Evolutionary conservation across 2,888 invertebrate species (phyloP).

Genomic region (Leptodirus hochenwartii): DNA sequence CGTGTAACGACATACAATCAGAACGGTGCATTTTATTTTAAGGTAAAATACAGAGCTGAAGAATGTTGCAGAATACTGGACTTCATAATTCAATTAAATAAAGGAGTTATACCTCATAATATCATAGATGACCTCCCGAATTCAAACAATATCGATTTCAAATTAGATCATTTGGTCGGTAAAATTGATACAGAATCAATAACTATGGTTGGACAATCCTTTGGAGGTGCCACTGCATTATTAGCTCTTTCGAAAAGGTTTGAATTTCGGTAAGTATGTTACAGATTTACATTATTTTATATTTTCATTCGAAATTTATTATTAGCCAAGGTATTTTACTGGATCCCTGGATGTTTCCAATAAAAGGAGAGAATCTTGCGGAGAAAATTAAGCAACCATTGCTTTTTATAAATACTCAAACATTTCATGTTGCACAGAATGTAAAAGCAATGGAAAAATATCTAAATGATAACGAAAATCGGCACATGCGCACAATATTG

Average conservation of each 20-base stretch:
- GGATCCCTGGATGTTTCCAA: slow-evolving; percentile 43
- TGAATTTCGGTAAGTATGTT: slow-evolving; percentile 30
- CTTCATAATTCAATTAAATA: slow-evolving; percentile 29
- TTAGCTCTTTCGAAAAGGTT: slow-evolving; percentile 32
- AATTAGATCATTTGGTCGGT: slow-evolving; percentile 23
- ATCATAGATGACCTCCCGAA: slow-evolving; percentile 23
- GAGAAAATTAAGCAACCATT: slow-evolving; percentile 30
- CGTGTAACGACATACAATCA: too few relatives aligned
- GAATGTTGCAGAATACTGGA: slow-evolving; percentile 33
- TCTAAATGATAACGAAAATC: slow-evolving; percentile 14
- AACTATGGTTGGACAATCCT: slow-evolving; percentile 42
- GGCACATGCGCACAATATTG: slow-evolving; percentile 28
- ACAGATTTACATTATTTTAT: not conserved
- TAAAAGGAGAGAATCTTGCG: slow-evolving; percentile 28
- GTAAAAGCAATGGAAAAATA: slow-evolving; percentile 29
- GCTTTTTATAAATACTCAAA: slow-evolving; percentile 36
- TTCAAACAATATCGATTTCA: slow-evolving; percentile 16
- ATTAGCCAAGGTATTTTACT: slow-evolving; percentile 31
- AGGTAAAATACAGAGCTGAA: slow-evolving; percentile 30
- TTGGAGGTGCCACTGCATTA: slow-evolving; percentile 43
- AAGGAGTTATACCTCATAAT: slow-evolving; percentile 29
- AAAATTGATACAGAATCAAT: slow-evolving; percentile 28
- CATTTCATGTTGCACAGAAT: slow-evolving; percentile 35
- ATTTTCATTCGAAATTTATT: slow-evolving; percentile 2
- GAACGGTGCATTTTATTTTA: slow-evolving; percentile 8